Base-by-base conservation (phyloP, 2,113 vertebrate genomes). In the Cephalopterus ornatus region DNA sequence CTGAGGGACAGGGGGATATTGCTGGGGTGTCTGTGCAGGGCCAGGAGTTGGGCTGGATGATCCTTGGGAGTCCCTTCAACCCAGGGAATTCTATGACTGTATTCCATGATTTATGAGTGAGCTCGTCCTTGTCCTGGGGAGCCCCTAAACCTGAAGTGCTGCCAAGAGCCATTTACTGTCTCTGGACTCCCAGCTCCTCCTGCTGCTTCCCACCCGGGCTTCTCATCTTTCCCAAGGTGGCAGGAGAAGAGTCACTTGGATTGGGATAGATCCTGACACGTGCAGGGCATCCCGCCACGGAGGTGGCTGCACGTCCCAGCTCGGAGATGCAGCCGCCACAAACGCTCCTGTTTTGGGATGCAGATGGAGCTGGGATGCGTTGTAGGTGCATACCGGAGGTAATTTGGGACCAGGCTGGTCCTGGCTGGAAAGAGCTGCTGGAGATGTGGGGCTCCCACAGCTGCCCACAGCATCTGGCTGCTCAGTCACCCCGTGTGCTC, bases 331-430 rank as follows among this genome's bases (percentile, higher is more conserved):
- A 28, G 7, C 16, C 1, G 7, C n/a, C 21, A 19, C 12, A 30
- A 53, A 4, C 8, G 30, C 41, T 67, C 35, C 28, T 18, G 3
- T 21, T 86, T 46, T 8, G 52, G 63, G 88, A 6, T 41, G 66
- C 6, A 10, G 46, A 9, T 12, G 71, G 76, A 67, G n/a, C 42
- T n/a, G 50, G 24, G 81, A 14, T 23, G 33, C 2, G 79, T 24
- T 2, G 46, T 10, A 5, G 8, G 3, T 10, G 9, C 23, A 3
- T 8, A 5, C 19, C 1, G 5, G 14, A 26, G n/a, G 56, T 14
- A 18, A 50, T 72, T n/a, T 0, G 9, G 58, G 24, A n/a, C 20
- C 50, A 22, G 44, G 24, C 30, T 59, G 89, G 23, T 55, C 33
- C 33, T 14, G 2, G 6, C 9, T 59, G 37, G 16, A 61, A 27